Percentiles rank a stretch among this genome's conserved stretches.
These are phyloP conservation scores for Chrysoperla carnea DNA, from an alignment of 1,140 invertebrate genomes.

Conservation along the genomic window DNA sequence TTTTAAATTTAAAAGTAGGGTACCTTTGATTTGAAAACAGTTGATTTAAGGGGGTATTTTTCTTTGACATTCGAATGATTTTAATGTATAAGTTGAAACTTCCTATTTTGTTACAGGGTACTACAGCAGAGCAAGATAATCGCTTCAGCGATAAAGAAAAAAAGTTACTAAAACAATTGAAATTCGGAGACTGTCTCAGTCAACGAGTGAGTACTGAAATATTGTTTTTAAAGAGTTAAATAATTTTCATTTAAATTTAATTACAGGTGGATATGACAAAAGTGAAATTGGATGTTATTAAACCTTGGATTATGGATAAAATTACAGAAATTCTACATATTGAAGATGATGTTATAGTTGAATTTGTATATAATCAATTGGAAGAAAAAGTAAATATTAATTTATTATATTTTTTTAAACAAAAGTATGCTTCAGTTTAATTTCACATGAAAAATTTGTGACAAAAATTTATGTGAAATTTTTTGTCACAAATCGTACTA, in stretches of 20 bases:
- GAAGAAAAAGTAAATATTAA: conserved; percentile 67
- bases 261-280: conserved; percentile 93
- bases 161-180: conserved; percentile 97
- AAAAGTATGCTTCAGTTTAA: too few species aligned
- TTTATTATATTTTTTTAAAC: conserved; percentile 3
- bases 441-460: too few species aligned
- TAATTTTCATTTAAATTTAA: conserved; percentile 7
- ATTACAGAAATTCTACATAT: conserved; percentile 89
- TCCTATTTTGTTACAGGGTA: conserved; percentile 51
- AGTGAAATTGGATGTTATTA: conserved; percentile 93
- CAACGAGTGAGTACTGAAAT: conserved; percentile 54
- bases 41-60: too few species aligned
- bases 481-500: too few species aligned
- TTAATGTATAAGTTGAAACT: too few species aligned
- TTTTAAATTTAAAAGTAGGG: too few species aligned
- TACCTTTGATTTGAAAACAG: too few species aligned
- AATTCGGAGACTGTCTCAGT: conserved; percentile 82
- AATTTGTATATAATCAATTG: conserved; percentile 97
- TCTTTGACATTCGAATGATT: too few species aligned
- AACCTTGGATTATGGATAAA: conserved; percentile 96
- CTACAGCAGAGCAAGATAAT: conserved; percentile 95
- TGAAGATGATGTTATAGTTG: conserved; percentile 96
- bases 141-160: conserved; percentile 99
- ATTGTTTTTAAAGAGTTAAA: background rate
- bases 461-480: too few species aligned